Conservation (phyloP, 2,888 invertebrate species). For the Horisme vitalbata region DNA sequence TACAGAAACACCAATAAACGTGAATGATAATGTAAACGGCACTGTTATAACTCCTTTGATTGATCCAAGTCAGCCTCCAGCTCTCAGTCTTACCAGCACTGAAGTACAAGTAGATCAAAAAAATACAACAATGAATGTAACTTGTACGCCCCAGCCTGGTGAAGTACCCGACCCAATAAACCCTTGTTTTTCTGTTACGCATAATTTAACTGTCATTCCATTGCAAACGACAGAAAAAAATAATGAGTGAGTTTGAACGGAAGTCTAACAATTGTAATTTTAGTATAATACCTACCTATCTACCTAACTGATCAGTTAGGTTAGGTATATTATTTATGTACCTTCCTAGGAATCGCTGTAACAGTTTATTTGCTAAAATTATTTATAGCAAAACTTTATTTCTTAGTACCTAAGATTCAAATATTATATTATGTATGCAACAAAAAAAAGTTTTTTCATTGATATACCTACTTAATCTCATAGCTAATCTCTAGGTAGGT, state of each 20-base stretch:
- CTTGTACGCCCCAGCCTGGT: conserved; percentile 57
- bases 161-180: conserved; percentile 69
- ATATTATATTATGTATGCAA: too few species aligned
- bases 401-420: too few species aligned
- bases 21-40: conserved; percentile 37
- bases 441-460: too few species aligned
- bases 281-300: too few species aligned
- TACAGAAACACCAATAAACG: conserved; percentile 61
- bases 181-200: conserved; percentile 63
- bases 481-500: too few species aligned
- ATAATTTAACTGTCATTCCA: conserved; percentile 70
- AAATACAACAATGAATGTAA: conserved; percentile 34
- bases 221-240: conserved; percentile 40
- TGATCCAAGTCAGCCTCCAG: conserved; percentile 45
- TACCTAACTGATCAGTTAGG: too few species aligned
- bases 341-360: too few species aligned
- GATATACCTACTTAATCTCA: too few species aligned
- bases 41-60: conserved; percentile 29
- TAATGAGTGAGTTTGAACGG: conserved; percentile 3
- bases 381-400: too few species aligned
- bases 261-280: too few species aligned
- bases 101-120: conserved; percentile 38
- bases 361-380: too few species aligned
- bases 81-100: conserved; percentile 44
- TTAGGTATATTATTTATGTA: too few species aligned